These are phyloP conservation scores for Luperina nickerlii DNA, from an alignment of 2,888 invertebrate genomes.

Conservation along the genomic window DNA sequence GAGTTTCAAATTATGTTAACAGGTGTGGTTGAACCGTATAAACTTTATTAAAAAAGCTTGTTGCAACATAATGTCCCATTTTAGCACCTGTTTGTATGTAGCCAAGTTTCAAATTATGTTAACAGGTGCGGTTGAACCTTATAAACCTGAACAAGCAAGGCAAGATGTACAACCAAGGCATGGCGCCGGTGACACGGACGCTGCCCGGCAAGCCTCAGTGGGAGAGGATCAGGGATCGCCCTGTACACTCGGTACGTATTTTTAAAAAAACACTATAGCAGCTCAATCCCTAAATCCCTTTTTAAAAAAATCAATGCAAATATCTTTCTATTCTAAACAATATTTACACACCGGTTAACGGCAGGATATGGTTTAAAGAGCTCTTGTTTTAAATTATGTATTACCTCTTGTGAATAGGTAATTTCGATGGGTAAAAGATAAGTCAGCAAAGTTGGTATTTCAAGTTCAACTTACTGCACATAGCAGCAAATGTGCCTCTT, in stretches of 20 bases:
- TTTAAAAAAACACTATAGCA: background rate
- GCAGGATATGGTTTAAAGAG: background rate
- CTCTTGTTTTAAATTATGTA: background rate
- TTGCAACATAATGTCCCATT: background rate
- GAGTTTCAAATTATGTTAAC: conserved; percentile 58
- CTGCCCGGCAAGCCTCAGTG: conserved; percentile 95
- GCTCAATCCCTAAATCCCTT: background rate
- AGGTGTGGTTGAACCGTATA: conserved; percentile 95
- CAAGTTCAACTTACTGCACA: background rate
- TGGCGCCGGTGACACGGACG: conserved; percentile 95
- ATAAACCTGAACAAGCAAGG: conserved; percentile 97
- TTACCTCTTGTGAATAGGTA: background rate
- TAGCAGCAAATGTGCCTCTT: background rate
- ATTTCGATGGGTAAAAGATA: background rate
- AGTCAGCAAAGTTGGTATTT: background rate
- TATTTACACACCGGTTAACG: background rate
- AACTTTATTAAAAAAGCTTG: conserved; percentile 88
- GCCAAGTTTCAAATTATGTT: conserved; percentile 8
- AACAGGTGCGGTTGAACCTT: conserved; percentile 94
- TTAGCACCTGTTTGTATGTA: background rate
- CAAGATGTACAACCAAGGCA: conserved; percentile 97
- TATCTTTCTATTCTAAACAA: background rate
- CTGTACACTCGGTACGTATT: conserved; percentile 92
- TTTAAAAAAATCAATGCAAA: background rate
- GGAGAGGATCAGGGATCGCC: conserved; percentile 95